These are phyloP conservation scores for Petromus typicus DNA, from an alignment of 2,113 vertebrate species.

Conservation along the genomic window DNA sequence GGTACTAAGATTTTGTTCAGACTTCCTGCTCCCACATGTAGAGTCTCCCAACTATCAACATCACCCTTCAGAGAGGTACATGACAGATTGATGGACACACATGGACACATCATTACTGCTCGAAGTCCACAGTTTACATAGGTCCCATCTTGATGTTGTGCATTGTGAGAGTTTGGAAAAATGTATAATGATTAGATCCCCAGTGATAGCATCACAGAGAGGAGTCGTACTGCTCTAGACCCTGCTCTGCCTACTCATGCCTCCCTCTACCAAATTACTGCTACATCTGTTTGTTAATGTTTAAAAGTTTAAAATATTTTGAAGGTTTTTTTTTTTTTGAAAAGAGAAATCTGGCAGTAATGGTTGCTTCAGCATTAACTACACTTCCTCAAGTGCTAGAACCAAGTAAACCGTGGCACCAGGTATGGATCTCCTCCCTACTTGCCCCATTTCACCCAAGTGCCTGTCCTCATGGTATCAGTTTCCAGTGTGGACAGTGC, in stretches of 20 bases:
- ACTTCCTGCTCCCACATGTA: background rate
- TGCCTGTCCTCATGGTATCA: background rate
- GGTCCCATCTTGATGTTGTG: background rate
- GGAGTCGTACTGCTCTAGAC: background rate
- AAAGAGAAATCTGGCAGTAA: background rate
- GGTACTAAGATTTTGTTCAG: background rate
- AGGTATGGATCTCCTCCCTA: background rate
- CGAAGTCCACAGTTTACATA: background rate
- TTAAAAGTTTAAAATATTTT: conserved; percentile 36
- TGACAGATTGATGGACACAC: background rate
- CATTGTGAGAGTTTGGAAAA: background rate
- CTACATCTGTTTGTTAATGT: conserved; percentile 12
- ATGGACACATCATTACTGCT: background rate
- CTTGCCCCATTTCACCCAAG: background rate
- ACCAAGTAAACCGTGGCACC: background rate
- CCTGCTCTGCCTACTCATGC: background rate
- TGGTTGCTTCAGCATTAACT: background rate
- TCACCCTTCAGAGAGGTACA: background rate
- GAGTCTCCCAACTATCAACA: background rate
- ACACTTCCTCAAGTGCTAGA: conserved; percentile 34
- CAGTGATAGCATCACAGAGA: background rate
- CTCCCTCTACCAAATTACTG: background rate
- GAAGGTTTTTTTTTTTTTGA: conserved; percentile 15
- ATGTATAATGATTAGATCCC: background rate
- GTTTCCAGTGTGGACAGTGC: background rate